These are phyloP conservation scores for Cryptus viduatorius DNA, from an alignment of 2,888 invertebrate species.

Conservation along the genomic window DNA sequence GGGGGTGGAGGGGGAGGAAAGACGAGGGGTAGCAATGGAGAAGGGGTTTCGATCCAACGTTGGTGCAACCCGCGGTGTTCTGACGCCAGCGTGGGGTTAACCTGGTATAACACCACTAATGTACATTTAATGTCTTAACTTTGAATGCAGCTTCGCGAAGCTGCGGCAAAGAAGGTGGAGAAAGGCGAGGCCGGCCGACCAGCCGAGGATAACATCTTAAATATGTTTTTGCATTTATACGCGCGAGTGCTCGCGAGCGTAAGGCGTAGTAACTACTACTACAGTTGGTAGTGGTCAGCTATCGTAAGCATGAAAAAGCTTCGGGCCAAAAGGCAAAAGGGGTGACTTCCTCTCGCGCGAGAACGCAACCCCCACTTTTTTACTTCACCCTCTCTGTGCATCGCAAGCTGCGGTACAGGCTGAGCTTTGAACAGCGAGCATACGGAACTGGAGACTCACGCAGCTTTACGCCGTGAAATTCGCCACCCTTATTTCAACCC, in stretches of 20 bases:
- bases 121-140: constrained; percentile 84
- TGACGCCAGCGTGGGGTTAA: constrained; percentile 62
- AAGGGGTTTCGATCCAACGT: constrained; percentile 20
- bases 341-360: too few relatives aligned
- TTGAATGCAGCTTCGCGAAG: constrained; percentile 77
- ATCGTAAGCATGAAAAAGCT: not conserved
- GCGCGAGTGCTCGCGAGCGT: constrained; percentile 59
- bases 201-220: constrained; percentile 77
- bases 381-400: not conserved
- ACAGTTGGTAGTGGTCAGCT: not conserved
- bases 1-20: constrained; percentile 27
- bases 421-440: constrained; percentile 28
- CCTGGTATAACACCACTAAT: constrained; percentile 76
- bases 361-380: not conserved
- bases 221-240: constrained; percentile 78
- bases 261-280: not conserved
- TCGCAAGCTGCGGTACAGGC: not conserved
- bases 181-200: constrained; percentile 53
- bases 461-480: constrained; percentile 15
- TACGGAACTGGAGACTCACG: not conserved
- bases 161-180: constrained; percentile 25
- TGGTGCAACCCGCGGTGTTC: constrained; percentile 37
- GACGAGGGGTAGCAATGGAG: constrained; percentile 28
- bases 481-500: constrained; percentile 8
- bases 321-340: not conserved